Percentiles rank a stretch among this genome's conserved stretches.
These are phyloP conservation scores for Peromyscus nudipes DNA, from an alignment of 2,797 vertebrate genomes.

Conservation along the genomic window DNA sequence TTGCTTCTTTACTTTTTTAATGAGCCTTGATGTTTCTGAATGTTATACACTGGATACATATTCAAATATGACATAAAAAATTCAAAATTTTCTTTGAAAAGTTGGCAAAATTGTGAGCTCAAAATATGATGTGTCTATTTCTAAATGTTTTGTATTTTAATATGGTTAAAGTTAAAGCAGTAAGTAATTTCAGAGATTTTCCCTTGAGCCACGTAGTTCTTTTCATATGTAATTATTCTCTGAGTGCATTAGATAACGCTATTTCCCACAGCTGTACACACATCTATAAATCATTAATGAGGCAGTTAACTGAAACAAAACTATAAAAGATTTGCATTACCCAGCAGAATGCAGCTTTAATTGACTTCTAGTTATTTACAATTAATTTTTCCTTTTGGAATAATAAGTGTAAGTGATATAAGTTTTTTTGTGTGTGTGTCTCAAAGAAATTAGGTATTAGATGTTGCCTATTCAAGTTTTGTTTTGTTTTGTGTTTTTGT, in stretches of 20 bases:
- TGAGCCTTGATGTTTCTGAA: conserved; percentile 73
- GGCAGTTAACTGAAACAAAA: conserved; percentile 91
- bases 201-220: conserved; percentile 87
- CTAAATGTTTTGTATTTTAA: conserved; percentile 87
- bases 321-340: conserved; percentile 91
- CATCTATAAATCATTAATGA: conserved; percentile 92
- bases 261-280: conserved; percentile 90
- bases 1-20: conserved; percentile 72
- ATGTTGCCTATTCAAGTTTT: conserved; percentile 85
- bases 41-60: conserved; percentile 63
- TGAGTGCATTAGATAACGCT: conserved; percentile 90
- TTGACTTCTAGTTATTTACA: conserved; percentile 91
- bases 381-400: conserved; percentile 91
- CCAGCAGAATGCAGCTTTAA: conserved; percentile 88
- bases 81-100: conserved; percentile 72
- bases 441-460: conserved; percentile 83
- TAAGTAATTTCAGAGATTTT: conserved; percentile 88
- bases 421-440: background rate
- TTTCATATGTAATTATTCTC: conserved; percentile 91
- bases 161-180: conserved; percentile 86
- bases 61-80: conserved; percentile 57
- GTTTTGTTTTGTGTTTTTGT: conserved; percentile 79
- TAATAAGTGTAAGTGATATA: conserved; percentile 87
- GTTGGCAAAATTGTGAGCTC: conserved; percentile 65
- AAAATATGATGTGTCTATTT: conserved; percentile 81